A percentile compares a stretch with the other conserved stretches of the same genome.
phyloP scores from a whole-genome alignment of 2,113 vertebrate species.

The Osmerus eperlanus region DNA sequence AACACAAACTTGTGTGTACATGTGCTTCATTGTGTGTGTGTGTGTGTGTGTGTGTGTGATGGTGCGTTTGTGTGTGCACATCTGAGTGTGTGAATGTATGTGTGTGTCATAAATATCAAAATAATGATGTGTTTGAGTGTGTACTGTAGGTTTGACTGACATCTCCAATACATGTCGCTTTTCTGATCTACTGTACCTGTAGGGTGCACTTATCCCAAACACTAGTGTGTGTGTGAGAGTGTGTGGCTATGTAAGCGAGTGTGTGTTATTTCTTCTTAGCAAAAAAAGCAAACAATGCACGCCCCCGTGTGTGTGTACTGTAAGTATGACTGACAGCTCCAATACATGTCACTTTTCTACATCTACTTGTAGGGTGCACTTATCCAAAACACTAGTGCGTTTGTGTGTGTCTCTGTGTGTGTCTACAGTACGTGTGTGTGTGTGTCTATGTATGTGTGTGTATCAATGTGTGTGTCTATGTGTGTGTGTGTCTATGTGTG shows the following conservation, averaged over 20 bases:
- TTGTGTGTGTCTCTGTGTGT: background rate
- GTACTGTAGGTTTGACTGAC: constrained; percentile 5
- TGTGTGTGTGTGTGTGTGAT: constrained; percentile 16
- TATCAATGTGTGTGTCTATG: no score
- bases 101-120: background rate
- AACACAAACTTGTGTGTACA: background rate
- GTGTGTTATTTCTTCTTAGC: background rate
- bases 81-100: background rate
- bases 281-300: no score
- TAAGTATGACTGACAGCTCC: no score
- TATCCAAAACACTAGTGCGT: constrained; percentile 18
- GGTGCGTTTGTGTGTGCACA: background rate
- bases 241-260: background rate
- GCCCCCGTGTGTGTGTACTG: no score
- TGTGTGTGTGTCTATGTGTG: no score
- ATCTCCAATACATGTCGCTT: constrained; percentile 15
- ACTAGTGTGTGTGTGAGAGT: constrained; percentile 8
- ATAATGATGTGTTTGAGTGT: no score
- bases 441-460: no score
- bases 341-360: background rate
- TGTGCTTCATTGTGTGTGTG: no score
- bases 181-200: background rate
- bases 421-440: no score
- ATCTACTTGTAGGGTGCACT: constrained; percentile 17
- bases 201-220: constrained; percentile 26